Conservation (phyloP, 2,797 vertebrate species). For the Moxostoma hubbsi region DNA sequence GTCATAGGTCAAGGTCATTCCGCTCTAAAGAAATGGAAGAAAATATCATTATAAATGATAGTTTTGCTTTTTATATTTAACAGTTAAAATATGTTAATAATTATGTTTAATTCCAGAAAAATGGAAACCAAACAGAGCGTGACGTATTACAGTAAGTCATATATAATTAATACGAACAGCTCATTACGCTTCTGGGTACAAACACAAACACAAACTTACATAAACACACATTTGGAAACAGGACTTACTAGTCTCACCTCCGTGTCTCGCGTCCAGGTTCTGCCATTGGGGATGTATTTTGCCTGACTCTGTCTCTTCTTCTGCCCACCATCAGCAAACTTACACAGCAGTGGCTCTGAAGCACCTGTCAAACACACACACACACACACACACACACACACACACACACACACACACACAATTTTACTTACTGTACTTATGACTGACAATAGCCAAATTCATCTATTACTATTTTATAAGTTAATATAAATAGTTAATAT, state of each 20-base stretch:
- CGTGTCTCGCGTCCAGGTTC: conserved; percentile 90
- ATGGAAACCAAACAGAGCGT: conserved; percentile 9
- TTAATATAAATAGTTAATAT: too few species aligned
- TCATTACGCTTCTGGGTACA: not conserved
- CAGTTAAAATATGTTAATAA: not conserved
- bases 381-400: not conserved
- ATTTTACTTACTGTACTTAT: not conserved
- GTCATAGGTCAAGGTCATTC: conserved; percentile 98
- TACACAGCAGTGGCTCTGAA: conserved; percentile 93
- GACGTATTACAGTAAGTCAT: not conserved
- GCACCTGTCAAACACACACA: conserved; percentile 72
- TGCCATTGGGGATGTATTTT: conserved; percentile 93
- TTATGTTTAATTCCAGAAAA: not conserved
- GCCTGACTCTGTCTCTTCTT: conserved; percentile 96
- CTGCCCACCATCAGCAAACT: conserved; percentile 96
- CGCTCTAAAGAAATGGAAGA: conserved; percentile 78
- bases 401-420: conserved; percentile 39
- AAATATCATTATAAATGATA: too few species aligned
- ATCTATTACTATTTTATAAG: too few species aligned
- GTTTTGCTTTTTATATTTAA: not conserved
- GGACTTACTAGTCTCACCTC: conserved; percentile 97
- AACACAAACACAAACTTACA: not conserved
- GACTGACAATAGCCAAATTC: conserved; percentile 7
- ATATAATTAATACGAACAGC: not conserved
- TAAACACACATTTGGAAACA: conserved; percentile 16